A percentile compares a stretch with the other conserved stretches of the same genome.
Conservation (phyloP, 2,797 vertebrate genomes). For the Todus mexicanus region DNA sequence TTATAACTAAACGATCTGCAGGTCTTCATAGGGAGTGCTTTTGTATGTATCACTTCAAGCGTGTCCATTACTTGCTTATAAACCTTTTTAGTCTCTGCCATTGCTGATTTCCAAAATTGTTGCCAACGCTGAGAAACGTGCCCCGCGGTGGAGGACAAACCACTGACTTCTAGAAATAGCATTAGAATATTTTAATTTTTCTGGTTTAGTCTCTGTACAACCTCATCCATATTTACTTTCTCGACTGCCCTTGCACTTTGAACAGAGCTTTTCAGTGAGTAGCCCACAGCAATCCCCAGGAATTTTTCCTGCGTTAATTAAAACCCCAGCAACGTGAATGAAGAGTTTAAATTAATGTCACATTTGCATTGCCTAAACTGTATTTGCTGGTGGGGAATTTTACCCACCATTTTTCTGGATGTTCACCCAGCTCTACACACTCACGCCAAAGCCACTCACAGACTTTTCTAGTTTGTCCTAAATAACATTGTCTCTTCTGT, state of each 20-base stretch:
- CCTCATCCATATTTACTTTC: conserved; percentile 21
- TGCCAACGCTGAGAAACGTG: neutral
- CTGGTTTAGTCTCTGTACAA: neutral
- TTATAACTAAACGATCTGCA: neutral
- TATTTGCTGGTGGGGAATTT: conserved; percentile 29
- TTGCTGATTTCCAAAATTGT: neutral
- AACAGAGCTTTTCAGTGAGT: conserved; percentile 30
- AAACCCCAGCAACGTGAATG: conserved; percentile 36
- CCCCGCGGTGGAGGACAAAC: neutral
- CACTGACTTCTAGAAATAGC: neutral
- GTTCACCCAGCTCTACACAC: neutral
- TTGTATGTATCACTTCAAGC: neutral
- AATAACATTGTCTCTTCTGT: neutral
- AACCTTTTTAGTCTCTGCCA: neutral
- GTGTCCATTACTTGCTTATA: neutral
- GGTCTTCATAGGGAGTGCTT: neutral
- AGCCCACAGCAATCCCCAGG: conserved; percentile 56
- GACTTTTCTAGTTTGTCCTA: neutral
- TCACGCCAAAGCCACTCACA: neutral
- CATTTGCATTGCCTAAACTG: conserved; percentile 53
- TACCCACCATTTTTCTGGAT: neutral
- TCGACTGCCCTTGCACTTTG: neutral
- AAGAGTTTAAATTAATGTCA: conserved; percentile 47
- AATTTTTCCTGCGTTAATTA: conserved; percentile 56
- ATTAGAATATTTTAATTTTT: neutral